These are phyloP conservation scores for Lithophane ornitopus DNA, from an alignment of 2,888 invertebrate species.

Conservation along the genomic window DNA sequence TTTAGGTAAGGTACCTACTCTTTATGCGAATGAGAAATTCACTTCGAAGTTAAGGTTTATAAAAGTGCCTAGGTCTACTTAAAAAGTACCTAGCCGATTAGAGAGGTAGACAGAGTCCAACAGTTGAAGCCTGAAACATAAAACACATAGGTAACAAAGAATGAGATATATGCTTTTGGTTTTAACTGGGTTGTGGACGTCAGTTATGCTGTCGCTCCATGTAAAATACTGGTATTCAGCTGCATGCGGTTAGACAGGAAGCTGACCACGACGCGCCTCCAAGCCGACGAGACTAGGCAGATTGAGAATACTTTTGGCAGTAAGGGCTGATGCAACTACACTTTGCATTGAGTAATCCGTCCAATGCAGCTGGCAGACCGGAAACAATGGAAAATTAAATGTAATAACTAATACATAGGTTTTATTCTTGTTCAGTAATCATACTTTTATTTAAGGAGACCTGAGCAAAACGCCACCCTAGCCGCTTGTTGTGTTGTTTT, in stretches of 20 bases:
- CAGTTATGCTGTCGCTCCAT: not conserved
- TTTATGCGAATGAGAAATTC: not conserved
- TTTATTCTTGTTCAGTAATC: not conserved
- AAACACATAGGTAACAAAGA: not conserved
- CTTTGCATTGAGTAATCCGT: conserved; percentile 3
- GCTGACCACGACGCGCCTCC: not conserved
- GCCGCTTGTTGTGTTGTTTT: too few species aligned
- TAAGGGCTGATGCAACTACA: not conserved
- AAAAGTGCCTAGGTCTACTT: not conserved
- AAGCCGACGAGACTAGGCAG: not conserved
- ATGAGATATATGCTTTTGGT: not conserved
- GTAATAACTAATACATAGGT: not conserved
- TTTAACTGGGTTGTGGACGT: not conserved
- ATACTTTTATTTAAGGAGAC: not conserved
- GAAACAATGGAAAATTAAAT: not conserved
- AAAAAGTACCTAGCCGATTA: too few species aligned
- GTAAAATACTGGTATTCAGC: not conserved
- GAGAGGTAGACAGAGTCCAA: not conserved
- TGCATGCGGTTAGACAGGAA: not conserved
- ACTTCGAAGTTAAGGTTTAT: not conserved
- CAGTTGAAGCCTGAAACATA: not conserved
- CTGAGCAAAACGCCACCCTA: too few species aligned
- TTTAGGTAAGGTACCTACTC: not conserved
- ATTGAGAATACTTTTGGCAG: not conserved
- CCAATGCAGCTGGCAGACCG: not conserved